A percentile compares a stretch with the other conserved stretches of the same genome.
phyloP scores from a whole-genome alignment of 2,113 vertebrate species.

The Stegastes partitus region DNA sequence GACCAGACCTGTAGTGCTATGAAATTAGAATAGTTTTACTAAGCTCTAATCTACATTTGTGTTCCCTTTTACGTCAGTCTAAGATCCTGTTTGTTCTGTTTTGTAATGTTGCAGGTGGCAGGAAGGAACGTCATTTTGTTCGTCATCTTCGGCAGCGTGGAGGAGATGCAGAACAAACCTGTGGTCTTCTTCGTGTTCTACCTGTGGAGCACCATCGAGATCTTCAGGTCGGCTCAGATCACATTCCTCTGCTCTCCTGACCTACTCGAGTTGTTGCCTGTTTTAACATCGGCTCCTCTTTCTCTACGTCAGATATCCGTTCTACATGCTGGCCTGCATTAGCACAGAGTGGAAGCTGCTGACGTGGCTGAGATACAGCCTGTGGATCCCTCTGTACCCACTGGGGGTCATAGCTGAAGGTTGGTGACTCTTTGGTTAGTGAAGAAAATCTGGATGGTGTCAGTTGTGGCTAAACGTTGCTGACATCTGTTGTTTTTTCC shows the following conservation, averaged over 20 bases:
- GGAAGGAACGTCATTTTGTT: constrained; percentile 95
- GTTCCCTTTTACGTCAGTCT: too few relatives aligned
- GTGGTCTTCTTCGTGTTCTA: constrained; percentile 96
- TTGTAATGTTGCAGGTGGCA: constrained; percentile 81
- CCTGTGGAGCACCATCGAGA: constrained; percentile 90
- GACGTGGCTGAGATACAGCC: constrained; percentile 92
- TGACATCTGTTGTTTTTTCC: constrained; percentile 36
- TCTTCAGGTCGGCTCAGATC: constrained; percentile 88
- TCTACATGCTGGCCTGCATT: constrained; percentile 93
- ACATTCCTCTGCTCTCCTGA: background rate
- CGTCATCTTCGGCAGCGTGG: constrained; percentile 90
- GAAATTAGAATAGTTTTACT: background rate
- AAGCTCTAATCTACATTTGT: background rate
- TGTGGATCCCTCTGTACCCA: constrained; percentile 94
- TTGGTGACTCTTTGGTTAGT: constrained; percentile 51
- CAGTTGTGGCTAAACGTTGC: background rate
- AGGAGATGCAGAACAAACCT: constrained; percentile 93
- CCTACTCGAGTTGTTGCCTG: background rate
- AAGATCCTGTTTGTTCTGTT: too few relatives aligned
- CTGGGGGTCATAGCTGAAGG: constrained; percentile 93
- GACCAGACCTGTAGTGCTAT: too few relatives aligned
- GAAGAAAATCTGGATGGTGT: background rate
- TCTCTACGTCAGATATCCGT: constrained; percentile 87
- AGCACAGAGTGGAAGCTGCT: constrained; percentile 91
- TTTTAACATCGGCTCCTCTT: background rate